Evolutionary conservation across 2,888 invertebrate species (phyloP), one percentile per base, ranked within the genome.

Genomic region (Sturmia bella): DNA sequence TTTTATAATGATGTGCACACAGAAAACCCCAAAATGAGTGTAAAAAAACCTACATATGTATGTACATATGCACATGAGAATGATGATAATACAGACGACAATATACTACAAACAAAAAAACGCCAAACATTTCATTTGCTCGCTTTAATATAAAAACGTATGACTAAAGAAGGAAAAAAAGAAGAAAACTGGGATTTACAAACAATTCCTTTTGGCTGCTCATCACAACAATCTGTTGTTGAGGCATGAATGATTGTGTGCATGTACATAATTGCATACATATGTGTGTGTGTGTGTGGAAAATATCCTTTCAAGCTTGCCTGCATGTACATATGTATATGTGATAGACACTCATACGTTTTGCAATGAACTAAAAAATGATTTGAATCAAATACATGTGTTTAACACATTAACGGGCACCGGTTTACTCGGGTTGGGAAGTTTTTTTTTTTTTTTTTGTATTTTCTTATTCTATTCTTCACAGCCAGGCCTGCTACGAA

Each of bases 71-170:
- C 21, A 39, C 41, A 64, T 19, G 21, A n/a, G 11, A 13, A 52
- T 41, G 27, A 43, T 41, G 21, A 69, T n/a, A 45, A 69, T 19
- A 32, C 27, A 69, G 56, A 64, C 63, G 32, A 48, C 69, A 48
- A 48, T 15, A 57, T 45, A 45, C 69, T 37, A 57, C 21, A 43
- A 64, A 69, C 54, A 56, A 74, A 57, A 74, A 57, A 73, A 80
- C 80, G 74, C 57, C 80, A 80, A 74, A 70, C 69, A 74, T 64
- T 69, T 56, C 69, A 74, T 64, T 69, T 56, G 39, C 63, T 13
- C 19, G 61, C 57, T 63, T 48, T n/a, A n/a, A 52, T 50, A 11
- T 32, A 12, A 9, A 37, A 11, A 19, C 12, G 32, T 24, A 17
- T 32, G 7, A 52, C 32, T 13, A 56, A 39, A 43, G 6, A 32